Evolutionary conservation across 1,140 invertebrate genomes (phyloP), one percentile per base, ranked within the genome.

Genomic region (Oppia nitens): DNA sequence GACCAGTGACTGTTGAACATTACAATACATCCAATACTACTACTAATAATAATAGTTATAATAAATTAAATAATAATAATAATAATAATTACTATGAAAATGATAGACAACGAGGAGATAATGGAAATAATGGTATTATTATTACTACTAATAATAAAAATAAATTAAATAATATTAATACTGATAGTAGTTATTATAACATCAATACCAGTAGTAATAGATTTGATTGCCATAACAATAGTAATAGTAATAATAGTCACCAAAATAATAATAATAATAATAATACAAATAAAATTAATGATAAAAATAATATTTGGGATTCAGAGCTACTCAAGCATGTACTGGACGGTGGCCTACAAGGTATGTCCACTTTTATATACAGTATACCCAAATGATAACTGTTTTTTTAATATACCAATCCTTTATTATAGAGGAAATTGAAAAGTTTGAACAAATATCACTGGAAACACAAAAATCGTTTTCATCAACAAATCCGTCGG

Each of bases 401-500:
- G n/a, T n/a, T n/a, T n/a, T n/a, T n/a, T n/a, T n/a, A n/a, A n/a
- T n/a, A n/a, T n/a, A n/a, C n/a, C n/a, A n/a, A n/a, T n/a, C n/a
- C n/a, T n/a, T n/a, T n/a, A n/a, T 27, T 50, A 23, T 40, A 57
- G 56, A 57, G 11, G 56, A 50, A 45, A 57, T 57, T 50, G 56
- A 49, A 23, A 49, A 50, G 47, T 57, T 57, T 49, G 56, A 57
- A 45, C 40, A 26, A 49, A 49, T 57, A 6, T 24, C 23, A 17
- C 47, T 14, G 1, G 47, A 57, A 27, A 57, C 47, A n/a, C 56
- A 26, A 57, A 21, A n/a, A 20, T 24, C 17, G 9, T 17, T 50
- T 1, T 23, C 12, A 17, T 25, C 2, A 20, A 2, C 20, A 56
- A n/a, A 24, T 52, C 21, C 3, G 6, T 3, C 11, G 4, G 28